Evolutionary conservation across 2,113 vertebrate genomes (phyloP).

Genomic region (Phodopus roborovskii): DNA sequence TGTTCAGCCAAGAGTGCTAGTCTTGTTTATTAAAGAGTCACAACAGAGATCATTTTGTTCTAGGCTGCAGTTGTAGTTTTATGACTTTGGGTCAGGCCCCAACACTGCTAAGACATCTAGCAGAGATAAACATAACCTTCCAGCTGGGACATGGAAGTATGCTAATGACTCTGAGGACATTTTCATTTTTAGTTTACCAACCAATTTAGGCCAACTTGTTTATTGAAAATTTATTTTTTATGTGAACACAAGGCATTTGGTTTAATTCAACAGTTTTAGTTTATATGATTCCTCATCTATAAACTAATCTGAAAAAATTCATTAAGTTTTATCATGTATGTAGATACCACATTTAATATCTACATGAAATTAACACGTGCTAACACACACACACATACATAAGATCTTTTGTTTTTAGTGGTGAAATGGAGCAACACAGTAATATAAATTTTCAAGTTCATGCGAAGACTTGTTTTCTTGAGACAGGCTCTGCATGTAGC

Average conservation of each 20-base stretch:
- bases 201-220: neutral
- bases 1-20: neutral
- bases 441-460: neutral
- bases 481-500: neutral
- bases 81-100: neutral
- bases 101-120: neutral
- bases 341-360: neutral
- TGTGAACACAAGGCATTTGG: neutral
- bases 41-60: constrained; percentile 5
- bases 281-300: neutral
- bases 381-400: neutral
- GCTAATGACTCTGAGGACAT: neutral
- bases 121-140: constrained; percentile 18
- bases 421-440: neutral
- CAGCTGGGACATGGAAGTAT: neutral
- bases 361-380: neutral
- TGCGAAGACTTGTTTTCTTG: neutral
- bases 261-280: neutral
- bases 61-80: constrained; percentile 4
- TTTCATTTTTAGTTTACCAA: neutral
- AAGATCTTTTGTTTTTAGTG: neutral
- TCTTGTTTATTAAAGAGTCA: neutral
- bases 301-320: neutral
- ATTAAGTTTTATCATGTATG: neutral
- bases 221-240: neutral